These are phyloP conservation scores for Drosophila obscura DNA, from an alignment of 1,140 invertebrate species.

Conservation along the genomic window DNA sequence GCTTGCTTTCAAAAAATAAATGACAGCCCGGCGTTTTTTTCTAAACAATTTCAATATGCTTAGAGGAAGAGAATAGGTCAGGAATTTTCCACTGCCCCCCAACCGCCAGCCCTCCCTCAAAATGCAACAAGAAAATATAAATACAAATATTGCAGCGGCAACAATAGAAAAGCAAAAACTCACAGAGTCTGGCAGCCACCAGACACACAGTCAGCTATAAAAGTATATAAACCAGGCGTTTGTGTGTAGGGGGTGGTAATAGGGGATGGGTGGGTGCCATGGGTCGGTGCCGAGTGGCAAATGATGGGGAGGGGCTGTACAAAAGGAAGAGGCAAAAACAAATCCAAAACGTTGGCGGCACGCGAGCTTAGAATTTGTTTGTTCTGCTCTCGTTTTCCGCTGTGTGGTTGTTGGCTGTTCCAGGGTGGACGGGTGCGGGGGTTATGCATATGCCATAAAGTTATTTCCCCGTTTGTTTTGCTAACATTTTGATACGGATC, in stretches of 20 bases:
- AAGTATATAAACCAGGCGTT: slow-evolving; percentile 54
- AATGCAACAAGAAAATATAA: slow-evolving; percentile 61
- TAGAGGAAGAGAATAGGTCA: slow-evolving; percentile 25
- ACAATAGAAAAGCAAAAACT: slow-evolving; percentile 38
- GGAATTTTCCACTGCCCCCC: background rate
- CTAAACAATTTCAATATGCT: slow-evolving; percentile 71
- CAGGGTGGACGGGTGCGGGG: no score
- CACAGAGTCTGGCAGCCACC: slow-evolving; percentile 33
- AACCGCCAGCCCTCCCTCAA: background rate
- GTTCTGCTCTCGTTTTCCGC: slow-evolving; percentile 19
- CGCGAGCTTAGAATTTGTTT: slow-evolving; percentile 77
- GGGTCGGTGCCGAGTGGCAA: background rate
- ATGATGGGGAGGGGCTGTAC: background rate
- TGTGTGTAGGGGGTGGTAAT: slow-evolving; percentile 24
- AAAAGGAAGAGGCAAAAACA: slow-evolving; percentile 39
- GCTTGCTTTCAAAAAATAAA: slow-evolving; percentile 59
- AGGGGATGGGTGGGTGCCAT: background rate
- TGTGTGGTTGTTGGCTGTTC: background rate
- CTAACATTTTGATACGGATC: slow-evolving; percentile 28
- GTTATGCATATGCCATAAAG: slow-evolving; percentile 46
- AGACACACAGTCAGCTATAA: slow-evolving; percentile 58
- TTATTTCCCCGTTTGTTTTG: slow-evolving; percentile 48
- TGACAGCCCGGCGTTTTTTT: slow-evolving; percentile 49
- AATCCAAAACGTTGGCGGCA: slow-evolving; percentile 56
- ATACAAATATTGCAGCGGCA: slow-evolving; percentile 54